These are phyloP conservation scores for Chauna torquata DNA, from an alignment of 2,113 vertebrate species.

Conservation along the genomic window DNA sequence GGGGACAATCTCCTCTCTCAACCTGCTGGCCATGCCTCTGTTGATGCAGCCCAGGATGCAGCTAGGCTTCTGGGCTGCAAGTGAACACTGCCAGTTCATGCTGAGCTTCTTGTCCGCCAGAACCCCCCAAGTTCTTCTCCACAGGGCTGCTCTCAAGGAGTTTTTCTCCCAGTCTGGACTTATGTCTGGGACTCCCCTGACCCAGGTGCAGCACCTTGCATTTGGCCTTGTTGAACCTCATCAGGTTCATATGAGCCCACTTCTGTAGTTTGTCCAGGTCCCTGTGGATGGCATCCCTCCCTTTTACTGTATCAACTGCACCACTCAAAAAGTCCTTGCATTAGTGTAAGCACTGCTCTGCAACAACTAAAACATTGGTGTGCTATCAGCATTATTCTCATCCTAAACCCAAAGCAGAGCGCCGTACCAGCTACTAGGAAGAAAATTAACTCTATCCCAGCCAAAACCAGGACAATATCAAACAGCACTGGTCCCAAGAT, in stretches of 20 bases:
- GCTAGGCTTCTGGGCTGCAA: background rate
- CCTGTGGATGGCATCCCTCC: background rate
- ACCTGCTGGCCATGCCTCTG: background rate
- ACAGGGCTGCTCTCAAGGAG: background rate
- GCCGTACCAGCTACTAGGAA: no score
- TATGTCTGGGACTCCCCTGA: background rate
- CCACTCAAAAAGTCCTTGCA: no score
- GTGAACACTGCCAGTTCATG: background rate
- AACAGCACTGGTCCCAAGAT: no score
- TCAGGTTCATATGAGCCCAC: background rate
- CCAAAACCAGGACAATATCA: no score
- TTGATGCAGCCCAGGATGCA: background rate
- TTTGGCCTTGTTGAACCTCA: background rate
- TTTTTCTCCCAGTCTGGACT: background rate
- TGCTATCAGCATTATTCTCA: no score
- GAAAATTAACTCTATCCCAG: no score
- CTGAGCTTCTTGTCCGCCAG: background rate
- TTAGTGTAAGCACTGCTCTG: no score
- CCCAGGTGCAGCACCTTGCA: background rate
- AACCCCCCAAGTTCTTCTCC: background rate
- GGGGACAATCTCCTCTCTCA: background rate
- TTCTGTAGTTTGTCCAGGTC: background rate
- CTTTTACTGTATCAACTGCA: background rate
- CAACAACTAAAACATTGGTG: no score
- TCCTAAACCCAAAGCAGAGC: no score